A percentile compares a stretch with the other conserved stretches of the same genome.
Conservation (phyloP, 92 coral and sea anemone genomes). For the Parazoanthus darwini region DNA sequence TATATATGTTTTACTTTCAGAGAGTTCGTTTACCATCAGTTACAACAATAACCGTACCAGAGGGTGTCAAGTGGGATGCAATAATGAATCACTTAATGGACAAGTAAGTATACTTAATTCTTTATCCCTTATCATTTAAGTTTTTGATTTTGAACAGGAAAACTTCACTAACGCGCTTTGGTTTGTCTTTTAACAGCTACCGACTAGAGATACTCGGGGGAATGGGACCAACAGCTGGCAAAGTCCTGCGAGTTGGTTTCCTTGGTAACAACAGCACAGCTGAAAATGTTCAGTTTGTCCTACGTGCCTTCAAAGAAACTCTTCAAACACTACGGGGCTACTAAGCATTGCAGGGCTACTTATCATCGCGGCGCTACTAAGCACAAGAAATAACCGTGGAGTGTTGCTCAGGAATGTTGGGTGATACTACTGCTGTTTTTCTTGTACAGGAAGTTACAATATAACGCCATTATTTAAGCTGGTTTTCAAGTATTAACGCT, state of each 20-base stretch:
- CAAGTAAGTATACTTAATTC: constrained; percentile 58
- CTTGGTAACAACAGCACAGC: constrained; percentile 88
- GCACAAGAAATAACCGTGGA: not conserved
- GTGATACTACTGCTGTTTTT: not conserved
- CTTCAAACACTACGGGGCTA: constrained; percentile 22
- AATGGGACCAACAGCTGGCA: constrained; percentile 93
- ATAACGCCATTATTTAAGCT: not conserved
- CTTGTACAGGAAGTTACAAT: not conserved
- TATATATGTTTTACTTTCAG: constrained; percentile 17
- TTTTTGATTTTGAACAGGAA: not conserved
- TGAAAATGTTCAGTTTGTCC: constrained; percentile 84
- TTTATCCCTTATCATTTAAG: too few relatives aligned
- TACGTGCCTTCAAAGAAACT: constrained; percentile 90
- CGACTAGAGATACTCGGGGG: constrained; percentile 95
- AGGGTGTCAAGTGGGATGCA: constrained; percentile 93
- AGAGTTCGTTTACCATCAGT: constrained; percentile 82
- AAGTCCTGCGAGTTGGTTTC: constrained; percentile 95
- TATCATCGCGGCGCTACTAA: not conserved
- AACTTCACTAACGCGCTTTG: not conserved
- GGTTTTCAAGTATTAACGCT: not conserved
- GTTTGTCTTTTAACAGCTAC: constrained; percentile 59
- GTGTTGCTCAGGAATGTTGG: not conserved
- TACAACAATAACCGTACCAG: constrained; percentile 84
- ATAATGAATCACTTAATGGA: constrained; percentile 76
- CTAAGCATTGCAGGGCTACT: not conserved